Evolutionary conservation across 2,113 vertebrate genomes (phyloP).

Genomic region (Recurvirostra avosetta): DNA sequence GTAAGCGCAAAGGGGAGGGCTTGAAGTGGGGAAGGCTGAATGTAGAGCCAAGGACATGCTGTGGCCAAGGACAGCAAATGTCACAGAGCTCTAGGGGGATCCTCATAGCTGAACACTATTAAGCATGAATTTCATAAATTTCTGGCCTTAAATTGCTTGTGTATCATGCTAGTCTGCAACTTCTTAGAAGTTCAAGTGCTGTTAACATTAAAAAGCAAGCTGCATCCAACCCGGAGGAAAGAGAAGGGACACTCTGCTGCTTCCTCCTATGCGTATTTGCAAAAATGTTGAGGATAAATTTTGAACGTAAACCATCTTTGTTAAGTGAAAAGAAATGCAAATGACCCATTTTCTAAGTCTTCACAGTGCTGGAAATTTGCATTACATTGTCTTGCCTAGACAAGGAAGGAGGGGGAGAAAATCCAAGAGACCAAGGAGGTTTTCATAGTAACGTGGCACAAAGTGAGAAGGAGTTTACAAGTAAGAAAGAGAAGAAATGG

Average conservation of each 20-base stretch:
- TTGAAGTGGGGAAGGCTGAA: background rate
- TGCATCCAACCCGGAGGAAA: background rate
- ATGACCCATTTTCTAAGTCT: background rate
- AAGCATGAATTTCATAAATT: background rate
- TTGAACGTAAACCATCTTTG: background rate
- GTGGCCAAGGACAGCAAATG: background rate
- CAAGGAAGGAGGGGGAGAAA: background rate
- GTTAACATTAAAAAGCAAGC: background rate
- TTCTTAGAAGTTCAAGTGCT: background rate
- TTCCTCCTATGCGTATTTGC: background rate
- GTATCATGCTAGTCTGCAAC: background rate
- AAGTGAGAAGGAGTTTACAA: background rate
- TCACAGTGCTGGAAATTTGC: background rate
- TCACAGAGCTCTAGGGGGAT: background rate
- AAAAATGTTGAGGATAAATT: background rate
- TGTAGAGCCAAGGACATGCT: background rate
- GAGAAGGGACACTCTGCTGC: background rate
- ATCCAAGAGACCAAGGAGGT: background rate
- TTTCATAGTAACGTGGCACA: background rate
- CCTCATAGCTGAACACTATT: background rate
- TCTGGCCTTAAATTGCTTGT: background rate
- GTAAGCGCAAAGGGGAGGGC: background rate
- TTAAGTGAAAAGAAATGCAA: background rate
- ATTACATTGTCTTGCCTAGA: background rate
- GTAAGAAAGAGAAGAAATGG: background rate